Conservation (phyloP, 2,113 vertebrate species). For the Austrofundulus limnaeus region DNA sequence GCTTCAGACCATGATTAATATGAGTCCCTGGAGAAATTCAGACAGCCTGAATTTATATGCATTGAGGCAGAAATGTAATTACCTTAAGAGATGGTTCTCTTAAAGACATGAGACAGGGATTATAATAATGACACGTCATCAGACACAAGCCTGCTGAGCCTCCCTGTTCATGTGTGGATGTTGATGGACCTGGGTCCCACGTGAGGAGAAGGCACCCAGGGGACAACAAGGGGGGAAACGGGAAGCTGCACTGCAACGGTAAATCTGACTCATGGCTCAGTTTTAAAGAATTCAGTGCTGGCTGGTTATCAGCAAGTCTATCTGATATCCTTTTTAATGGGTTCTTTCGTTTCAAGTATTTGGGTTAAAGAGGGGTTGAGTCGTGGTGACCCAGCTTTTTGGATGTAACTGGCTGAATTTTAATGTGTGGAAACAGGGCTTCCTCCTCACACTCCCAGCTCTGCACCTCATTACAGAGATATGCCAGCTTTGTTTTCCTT, state of each 20-base stretch:
- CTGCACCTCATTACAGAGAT: constrained; percentile 80
- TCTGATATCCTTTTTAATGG: constrained; percentile 10
- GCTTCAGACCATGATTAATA: constrained; percentile 60
- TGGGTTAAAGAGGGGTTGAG: constrained; percentile 55
- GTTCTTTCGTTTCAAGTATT: constrained; percentile 29
- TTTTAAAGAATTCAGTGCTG: constrained; percentile 35
- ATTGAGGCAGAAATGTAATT: constrained; percentile 83
- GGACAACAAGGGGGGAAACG: constrained; percentile 39
- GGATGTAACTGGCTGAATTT: constrained; percentile 68
- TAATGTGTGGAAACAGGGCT: constrained; percentile 67
- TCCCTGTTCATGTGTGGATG: constrained; percentile 50
- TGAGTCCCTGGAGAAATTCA: constrained; percentile 67
- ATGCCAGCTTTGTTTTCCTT: constrained; percentile 83
- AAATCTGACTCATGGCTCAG: constrained; percentile 47
- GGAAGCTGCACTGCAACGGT: constrained; percentile 47
- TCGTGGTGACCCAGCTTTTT: constrained; percentile 61
- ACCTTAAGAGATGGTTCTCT: constrained; percentile 79
- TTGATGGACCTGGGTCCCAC: constrained; percentile 61
- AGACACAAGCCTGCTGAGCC: constrained; percentile 50
- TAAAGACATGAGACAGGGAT: constrained; percentile 73
- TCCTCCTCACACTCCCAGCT: constrained; percentile 67
- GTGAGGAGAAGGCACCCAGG: constrained; percentile 52
- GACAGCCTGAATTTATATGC: constrained; percentile 72
- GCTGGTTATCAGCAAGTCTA: constrained; percentile 19
- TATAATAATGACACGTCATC: constrained; percentile 63